Evolutionary conservation across 2,113 vertebrate species (phyloP), one percentile per base, ranked within the genome.

Genomic region (Sminthopsis crassicaudata): DNA sequence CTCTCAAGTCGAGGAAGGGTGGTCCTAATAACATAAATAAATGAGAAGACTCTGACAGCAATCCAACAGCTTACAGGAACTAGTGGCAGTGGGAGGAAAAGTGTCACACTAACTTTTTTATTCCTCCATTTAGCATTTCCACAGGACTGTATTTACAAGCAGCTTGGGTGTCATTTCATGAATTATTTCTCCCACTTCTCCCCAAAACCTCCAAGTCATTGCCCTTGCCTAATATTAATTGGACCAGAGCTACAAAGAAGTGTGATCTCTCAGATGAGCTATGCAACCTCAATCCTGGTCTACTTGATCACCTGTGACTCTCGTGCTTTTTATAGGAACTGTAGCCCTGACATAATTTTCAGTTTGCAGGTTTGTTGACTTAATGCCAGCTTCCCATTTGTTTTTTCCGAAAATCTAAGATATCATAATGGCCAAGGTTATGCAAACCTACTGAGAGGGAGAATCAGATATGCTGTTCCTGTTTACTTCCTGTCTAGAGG

Each of bases 1-100:
- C 60, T 97, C 95, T 96, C 90, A 54, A 93, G 90, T 94, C 91
- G 93, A 84, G 24, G 76, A 95, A 95, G 95, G 95, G 96, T 97
- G 96, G 95, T 97, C 97, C 97, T 95, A 53, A 89, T 95, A 95
- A 96, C 97, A 96, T 92, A 76, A 97, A 93, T 91, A 27, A 22
- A 90, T 95, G 92, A 92, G 92, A 97, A 96, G n/a, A 26, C n/a
- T 94, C 91, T 54, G 89, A 46, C 23, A 92, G 93, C 94, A 94
- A 95, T 92, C 23, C 89, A 96, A 93, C 46, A n/a, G 90, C 93
- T 96, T 91, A 92, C 42, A 36, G 48, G 91, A 91, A 94, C 95
- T 60, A 94, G 23, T 94, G 89, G 46, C 48, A 91, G 84, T 96
- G 88, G 90, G 97, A 93, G 94, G 90, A 54, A 91, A 92, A 51